Evolutionary conservation across 2,113 vertebrate species (phyloP).

Genomic region (Australoheros scitulus): DNA sequence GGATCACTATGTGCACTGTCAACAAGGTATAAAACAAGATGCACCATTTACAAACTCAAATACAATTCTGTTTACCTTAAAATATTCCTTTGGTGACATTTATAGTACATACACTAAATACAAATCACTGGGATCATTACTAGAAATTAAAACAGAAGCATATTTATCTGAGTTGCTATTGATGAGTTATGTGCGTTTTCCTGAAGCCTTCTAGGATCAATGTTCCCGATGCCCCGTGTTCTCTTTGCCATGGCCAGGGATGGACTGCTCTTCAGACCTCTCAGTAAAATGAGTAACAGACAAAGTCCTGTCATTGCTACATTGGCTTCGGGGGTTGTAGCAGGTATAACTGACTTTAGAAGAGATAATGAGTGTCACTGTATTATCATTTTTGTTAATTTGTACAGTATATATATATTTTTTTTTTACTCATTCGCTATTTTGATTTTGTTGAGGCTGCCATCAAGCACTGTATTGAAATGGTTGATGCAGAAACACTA

Average conservation of each 20-base stretch:
- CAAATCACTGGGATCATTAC: background rate
- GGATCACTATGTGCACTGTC: slow-evolving; percentile 80
- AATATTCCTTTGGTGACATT: background rate
- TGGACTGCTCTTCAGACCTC: slow-evolving; percentile 88
- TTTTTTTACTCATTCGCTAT: background rate
- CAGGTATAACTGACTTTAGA: slow-evolving; percentile 78
- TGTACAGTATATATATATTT: too few species aligned
- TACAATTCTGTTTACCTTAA: background rate
- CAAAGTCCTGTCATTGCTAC: slow-evolving; percentile 90
- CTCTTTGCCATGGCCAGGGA: slow-evolving; percentile 96
- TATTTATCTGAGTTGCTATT: background rate
- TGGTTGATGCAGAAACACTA: background rate
- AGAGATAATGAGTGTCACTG: background rate
- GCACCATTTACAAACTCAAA: background rate
- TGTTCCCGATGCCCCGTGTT: slow-evolving; percentile 97
- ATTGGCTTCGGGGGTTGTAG: slow-evolving; percentile 83
- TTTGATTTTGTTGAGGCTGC: background rate
- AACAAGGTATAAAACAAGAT: slow-evolving; percentile 63
- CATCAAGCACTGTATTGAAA: background rate
- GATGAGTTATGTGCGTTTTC: background rate
- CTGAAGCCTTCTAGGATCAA: slow-evolving; percentile 88
- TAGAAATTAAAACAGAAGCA: background rate
- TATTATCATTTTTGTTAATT: too few species aligned
- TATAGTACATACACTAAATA: background rate
- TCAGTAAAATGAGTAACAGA: slow-evolving; percentile 81